Conservation (phyloP, 1,140 invertebrate species). For the Heliconius congener region DNA sequence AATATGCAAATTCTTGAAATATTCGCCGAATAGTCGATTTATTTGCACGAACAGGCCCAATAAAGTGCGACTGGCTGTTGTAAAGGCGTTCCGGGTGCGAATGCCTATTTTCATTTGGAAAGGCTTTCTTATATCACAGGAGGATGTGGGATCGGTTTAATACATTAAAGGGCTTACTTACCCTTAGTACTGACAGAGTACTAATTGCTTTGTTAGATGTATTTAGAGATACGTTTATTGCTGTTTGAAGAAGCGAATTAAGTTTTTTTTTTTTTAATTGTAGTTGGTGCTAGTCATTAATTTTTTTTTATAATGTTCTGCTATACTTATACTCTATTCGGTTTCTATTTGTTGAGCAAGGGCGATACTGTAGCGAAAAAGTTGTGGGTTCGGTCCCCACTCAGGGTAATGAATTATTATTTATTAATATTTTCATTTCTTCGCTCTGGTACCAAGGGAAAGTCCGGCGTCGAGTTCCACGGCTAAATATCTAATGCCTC, state of each 20-base stretch:
- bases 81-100: conserved; percentile 67
- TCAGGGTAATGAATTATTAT: too few relatives aligned
- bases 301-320: background rate
- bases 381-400: too few relatives aligned
- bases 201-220: background rate
- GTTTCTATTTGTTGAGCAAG: background rate
- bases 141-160: conserved; percentile 9
- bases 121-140: conserved; percentile 37
- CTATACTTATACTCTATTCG: too few relatives aligned
- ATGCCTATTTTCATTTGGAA: conserved; percentile 78
- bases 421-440: too few relatives aligned
- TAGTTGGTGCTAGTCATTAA: too few relatives aligned
- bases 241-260: background rate
- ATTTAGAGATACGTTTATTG: background rate
- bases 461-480: too few relatives aligned
- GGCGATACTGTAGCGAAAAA: too few relatives aligned
- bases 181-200: background rate
- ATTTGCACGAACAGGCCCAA: conserved; percentile 60
- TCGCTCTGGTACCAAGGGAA: too few relatives aligned
- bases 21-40: conserved; percentile 20
- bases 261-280: background rate
- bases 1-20: conserved; percentile 9
- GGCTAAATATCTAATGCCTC: too few relatives aligned
- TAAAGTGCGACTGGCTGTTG: conserved; percentile 73
- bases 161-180: background rate